phyloP scores from a whole-genome alignment of 2,888 invertebrate species.

The Conchocele bisecta region DNA sequence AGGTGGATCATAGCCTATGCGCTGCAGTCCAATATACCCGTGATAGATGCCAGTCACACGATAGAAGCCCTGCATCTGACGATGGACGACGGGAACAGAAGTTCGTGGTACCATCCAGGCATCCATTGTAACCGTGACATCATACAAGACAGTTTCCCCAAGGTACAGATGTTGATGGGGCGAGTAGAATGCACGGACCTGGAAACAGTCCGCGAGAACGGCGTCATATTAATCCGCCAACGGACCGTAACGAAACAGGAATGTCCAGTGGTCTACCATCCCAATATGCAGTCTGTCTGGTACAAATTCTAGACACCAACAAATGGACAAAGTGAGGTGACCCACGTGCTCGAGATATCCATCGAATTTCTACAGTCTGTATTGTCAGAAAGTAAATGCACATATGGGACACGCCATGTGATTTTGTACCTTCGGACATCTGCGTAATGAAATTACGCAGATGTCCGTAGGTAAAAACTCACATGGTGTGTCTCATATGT shows the following conservation, averaged over 20 bases:
- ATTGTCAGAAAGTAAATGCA: too few species aligned
- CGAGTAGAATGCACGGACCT: constrained; percentile 2
- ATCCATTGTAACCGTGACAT: constrained; percentile 7
- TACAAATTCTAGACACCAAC: constrained; percentile 5
- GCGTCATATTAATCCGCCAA: not conserved
- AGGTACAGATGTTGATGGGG: constrained; percentile 7
- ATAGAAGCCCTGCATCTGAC: constrained; percentile 12
- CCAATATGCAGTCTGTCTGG: constrained; percentile 11
- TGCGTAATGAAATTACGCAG: too few species aligned
- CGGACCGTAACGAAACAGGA: not conserved
- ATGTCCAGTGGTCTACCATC: not conserved
- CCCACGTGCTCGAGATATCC: too few species aligned
- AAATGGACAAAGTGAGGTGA: too few species aligned
- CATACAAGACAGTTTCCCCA: constrained; percentile 3
- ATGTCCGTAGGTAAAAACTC: too few species aligned
- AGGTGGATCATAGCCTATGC: constrained; percentile 14
- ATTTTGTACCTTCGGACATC: too few species aligned
- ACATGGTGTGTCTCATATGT: too few species aligned
- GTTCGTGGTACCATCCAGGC: constrained; percentile 9
- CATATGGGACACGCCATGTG: too few species aligned
- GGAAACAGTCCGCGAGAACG: not conserved
- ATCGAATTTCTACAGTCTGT: too few species aligned
- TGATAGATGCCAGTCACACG: not conserved
- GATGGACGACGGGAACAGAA: constrained; percentile 7
- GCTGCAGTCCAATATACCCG: not conserved